Percentiles rank a stretch among this genome's conserved stretches.
Conservation (phyloP, 2,888 invertebrate species). For the Drosophila peninsularis region DNA sequence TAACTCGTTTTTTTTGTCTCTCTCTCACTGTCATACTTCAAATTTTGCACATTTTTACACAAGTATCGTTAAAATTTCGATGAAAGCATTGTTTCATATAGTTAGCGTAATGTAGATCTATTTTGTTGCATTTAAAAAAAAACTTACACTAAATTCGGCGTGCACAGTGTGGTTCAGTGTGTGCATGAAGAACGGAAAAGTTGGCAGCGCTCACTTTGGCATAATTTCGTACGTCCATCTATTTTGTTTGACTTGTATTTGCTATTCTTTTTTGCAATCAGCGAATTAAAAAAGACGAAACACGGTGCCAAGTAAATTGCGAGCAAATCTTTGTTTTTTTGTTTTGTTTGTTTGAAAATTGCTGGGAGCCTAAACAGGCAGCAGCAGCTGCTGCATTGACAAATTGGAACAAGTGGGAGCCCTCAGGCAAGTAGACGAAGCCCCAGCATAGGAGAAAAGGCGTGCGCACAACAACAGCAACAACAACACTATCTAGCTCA, state of each 20-base stretch:
- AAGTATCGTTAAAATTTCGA: not conserved
- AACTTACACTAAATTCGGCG: not conserved
- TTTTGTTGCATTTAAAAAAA: not conserved
- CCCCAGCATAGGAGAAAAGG: conserved; percentile 59
- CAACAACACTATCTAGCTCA: conserved; percentile 9
- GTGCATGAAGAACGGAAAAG: conserved; percentile 24
- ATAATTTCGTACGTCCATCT: conserved; percentile 43
- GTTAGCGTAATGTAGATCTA: not conserved
- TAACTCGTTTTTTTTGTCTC: conserved; percentile 6
- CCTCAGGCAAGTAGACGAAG: conserved; percentile 61
- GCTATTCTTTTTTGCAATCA: conserved; percentile 31
- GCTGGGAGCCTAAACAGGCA: conserved; percentile 29
- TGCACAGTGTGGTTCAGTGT: not conserved
- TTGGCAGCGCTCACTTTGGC: conserved; percentile 50
- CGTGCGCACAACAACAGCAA: conserved; percentile 56
- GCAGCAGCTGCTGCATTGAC: conserved; percentile 51
- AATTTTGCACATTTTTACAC: conserved; percentile 30
- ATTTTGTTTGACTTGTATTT: conserved; percentile 53
- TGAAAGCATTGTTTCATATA: not conserved
- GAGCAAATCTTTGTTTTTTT: conserved; percentile 13
- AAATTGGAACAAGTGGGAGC: conserved; percentile 66
- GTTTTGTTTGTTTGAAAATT: not conserved
- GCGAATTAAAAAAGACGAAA: conserved; percentile 21
- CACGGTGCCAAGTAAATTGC: conserved; percentile 9
- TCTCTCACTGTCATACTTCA: conserved; percentile 8